phyloP scores from a whole-genome alignment of 2,888 invertebrate genomes.

The Meteorus colon region DNA sequence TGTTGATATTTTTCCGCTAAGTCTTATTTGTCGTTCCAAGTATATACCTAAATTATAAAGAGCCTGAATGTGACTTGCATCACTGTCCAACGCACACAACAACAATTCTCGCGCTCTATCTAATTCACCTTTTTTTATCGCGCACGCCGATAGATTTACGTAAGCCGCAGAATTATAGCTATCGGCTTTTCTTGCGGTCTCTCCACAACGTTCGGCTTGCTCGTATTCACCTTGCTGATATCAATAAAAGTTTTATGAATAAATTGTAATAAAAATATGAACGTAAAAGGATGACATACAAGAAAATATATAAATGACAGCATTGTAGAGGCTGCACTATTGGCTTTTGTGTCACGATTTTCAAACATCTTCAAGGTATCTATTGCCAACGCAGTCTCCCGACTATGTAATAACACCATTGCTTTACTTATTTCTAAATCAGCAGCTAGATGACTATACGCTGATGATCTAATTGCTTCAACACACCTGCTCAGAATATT shows the following conservation, averaged over 20 bases:
- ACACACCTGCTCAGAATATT: constrained; percentile 84
- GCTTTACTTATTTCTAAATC: constrained; percentile 95
- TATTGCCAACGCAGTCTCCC: constrained; percentile 86
- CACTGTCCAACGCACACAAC: constrained; percentile 84
- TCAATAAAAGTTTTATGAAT: background rate
- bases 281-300: constrained; percentile 73
- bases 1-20: background rate
- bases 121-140: constrained; percentile 80
- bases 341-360: constrained; percentile 88
- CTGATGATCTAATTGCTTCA: constrained; percentile 93
- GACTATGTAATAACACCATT: constrained; percentile 87
- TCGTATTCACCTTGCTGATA: constrained; percentile 85
- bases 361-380: constrained; percentile 90
- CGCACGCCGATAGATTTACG: constrained; percentile 89
- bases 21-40: constrained; percentile 9
- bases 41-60: constrained; percentile 84
- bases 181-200: constrained; percentile 83
- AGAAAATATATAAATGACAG: constrained; percentile 88
- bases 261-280: background rate
- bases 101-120: constrained; percentile 83
- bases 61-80: constrained; percentile 88
- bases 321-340: constrained; percentile 89
- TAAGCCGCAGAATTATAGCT: constrained; percentile 87
- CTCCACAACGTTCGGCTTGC: constrained; percentile 85
- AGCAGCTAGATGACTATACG: constrained; percentile 85